Conservation (phyloP, 2,888 invertebrate genomes). For the Helicoverpa assulta region DNA sequence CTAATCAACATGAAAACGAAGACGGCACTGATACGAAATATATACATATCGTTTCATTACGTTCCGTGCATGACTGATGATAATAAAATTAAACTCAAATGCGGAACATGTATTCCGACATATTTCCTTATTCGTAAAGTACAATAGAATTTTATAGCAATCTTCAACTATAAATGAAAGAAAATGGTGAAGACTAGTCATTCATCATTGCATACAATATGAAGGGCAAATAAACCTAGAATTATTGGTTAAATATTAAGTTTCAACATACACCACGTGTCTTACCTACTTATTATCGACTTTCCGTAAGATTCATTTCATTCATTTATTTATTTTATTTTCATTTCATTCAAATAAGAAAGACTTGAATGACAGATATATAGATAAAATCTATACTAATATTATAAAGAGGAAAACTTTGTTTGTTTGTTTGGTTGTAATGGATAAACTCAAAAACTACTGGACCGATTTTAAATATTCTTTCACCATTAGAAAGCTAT, state of each 20-base stretch:
- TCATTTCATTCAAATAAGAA: too few species aligned
- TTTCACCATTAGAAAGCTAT: too few species aligned
- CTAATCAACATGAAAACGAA: not conserved
- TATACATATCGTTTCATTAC: constrained; percentile 23
- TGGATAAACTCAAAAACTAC: too few species aligned
- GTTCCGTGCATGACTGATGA: constrained; percentile 47
- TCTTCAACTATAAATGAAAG: constrained; percentile 27
- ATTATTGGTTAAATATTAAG: not conserved
- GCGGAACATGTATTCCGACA: constrained; percentile 42
- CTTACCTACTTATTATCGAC: too few species aligned
- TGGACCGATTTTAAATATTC: too few species aligned
- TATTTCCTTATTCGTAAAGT: constrained; percentile 51
- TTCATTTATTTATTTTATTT: too few species aligned
- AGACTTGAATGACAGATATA: too few species aligned
- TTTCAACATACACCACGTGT: too few species aligned
- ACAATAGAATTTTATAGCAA: constrained; percentile 36
- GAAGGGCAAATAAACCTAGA: not conserved
- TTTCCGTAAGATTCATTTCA: too few species aligned
- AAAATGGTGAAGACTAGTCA: constrained; percentile 19
- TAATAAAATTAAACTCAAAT: constrained; percentile 53
- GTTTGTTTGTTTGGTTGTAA: too few species aligned
- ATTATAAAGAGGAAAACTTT: too few species aligned
- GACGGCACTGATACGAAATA: constrained; percentile 21
- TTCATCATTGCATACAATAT: constrained; percentile 4
- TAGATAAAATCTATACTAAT: too few species aligned